A percentile compares a stretch with the other conserved stretches of the same genome.
Evolutionary conservation across 2,113 vertebrate genomes (phyloP).

Genomic region (Willisornis vidua): DNA sequence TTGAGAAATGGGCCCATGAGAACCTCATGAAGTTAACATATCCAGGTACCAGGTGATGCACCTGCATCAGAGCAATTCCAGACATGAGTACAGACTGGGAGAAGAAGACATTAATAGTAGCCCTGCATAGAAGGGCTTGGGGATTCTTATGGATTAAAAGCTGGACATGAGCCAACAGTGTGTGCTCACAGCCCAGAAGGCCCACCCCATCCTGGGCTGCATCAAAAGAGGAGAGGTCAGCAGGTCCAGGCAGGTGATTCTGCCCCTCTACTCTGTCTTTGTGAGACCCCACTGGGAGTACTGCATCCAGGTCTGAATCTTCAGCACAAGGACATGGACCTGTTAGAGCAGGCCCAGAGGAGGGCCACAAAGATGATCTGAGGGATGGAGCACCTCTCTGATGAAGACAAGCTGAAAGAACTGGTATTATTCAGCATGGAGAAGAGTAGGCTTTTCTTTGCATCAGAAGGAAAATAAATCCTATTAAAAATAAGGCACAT

Average conservation of each 20-base stretch:
- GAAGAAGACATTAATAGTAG: background rate
- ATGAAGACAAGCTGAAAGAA: background rate
- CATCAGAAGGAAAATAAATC: background rate
- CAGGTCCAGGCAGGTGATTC: background rate
- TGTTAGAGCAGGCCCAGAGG: background rate
- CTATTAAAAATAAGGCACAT: background rate
- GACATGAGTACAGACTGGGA: background rate
- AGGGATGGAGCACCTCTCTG: background rate
- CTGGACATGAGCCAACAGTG: background rate
- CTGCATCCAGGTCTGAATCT: background rate
- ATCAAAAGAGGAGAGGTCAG: background rate
- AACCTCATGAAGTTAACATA: background rate
- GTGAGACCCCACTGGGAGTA: background rate
- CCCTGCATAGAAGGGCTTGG: background rate
- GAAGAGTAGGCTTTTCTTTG: background rate
- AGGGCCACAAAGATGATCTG: accelerated
- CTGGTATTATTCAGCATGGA: background rate
- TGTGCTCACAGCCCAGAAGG: background rate
- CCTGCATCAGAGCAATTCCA: background rate
- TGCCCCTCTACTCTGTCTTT: background rate
- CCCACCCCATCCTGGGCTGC: no score
- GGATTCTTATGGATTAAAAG: background rate
- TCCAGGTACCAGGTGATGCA: background rate
- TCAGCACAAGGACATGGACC: background rate
- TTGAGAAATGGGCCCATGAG: background rate